A percentile compares a stretch with the other conserved stretches of the same genome.
Conservation (phyloP, 2,888 invertebrate genomes). For the Acanthosepion lycidas region DNA sequence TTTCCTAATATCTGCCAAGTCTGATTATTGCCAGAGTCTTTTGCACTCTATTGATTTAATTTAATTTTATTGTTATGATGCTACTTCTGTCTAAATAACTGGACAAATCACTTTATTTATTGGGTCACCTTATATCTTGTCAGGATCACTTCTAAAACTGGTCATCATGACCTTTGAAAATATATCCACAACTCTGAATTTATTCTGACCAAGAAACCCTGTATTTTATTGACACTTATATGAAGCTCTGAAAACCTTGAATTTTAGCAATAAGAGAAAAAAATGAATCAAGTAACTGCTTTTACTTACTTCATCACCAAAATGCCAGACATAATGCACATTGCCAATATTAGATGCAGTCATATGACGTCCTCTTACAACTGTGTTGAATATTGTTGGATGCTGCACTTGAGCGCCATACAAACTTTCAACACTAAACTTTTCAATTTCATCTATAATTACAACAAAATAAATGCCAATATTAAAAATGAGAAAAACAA, state of each 20-base stretch:
- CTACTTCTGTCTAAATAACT: background rate
- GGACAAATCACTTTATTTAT: background rate
- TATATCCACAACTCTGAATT: background rate
- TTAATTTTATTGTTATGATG: background rate
- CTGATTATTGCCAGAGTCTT: background rate
- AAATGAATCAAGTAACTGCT: slow-evolving; percentile 40
- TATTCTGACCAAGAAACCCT: background rate
- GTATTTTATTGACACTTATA: background rate
- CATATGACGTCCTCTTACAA: slow-evolving; percentile 54
- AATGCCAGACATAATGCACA: slow-evolving; percentile 63
- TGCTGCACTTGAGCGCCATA: slow-evolving; percentile 61
- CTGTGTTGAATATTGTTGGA: slow-evolving; percentile 59
- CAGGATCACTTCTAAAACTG: background rate
- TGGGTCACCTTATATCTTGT: background rate
- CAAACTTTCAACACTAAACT: slow-evolving; percentile 60
- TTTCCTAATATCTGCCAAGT: background rate
- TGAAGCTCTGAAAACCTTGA: background rate
- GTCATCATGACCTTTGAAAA: background rate
- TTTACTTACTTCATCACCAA: slow-evolving; percentile 63
- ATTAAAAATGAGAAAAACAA: background rate
- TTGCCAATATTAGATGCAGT: slow-evolving; percentile 52
- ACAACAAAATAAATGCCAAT: slow-evolving; percentile 37
- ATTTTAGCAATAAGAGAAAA: background rate
- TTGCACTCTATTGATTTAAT: background rate
- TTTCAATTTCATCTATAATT: slow-evolving; percentile 60